Evolutionary conservation across 2,113 vertebrate species (phyloP), one percentile per base, ranked within the genome.

Genomic region (Anser cygnoides): DNA sequence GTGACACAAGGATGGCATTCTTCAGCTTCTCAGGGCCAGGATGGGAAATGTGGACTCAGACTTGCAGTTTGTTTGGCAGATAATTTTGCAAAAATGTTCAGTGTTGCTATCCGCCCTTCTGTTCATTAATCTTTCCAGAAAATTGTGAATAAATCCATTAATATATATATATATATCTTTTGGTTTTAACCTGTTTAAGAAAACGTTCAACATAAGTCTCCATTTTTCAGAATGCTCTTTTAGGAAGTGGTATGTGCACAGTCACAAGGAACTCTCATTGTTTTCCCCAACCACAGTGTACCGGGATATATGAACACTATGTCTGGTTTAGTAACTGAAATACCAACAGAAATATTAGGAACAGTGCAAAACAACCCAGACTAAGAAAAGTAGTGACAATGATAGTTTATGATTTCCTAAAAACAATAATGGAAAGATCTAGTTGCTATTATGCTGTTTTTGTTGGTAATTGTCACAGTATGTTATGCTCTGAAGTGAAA

Each of bases 171-270:
- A 46, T 49, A 49, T 49, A 49, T 49, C 10, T 49, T 49, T 29
- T 33, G 43, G 39, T 84, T 73, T 72, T 55, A 55, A 44, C 43
- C 28, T 91, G 3, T 55, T 87, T 43, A 72, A 54, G 33, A 87
- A 81, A 68, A 17, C 6, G 18, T 61, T 65, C 49, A 41, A 28
- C 5, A 7, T 28, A 50, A 57, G 10, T 12, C 20, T 91, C 26
- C 9, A 0, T 81, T 92, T 87, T 87, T 72, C 62, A 68, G 58
- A 68, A 49, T 57, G 6, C 8, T 13, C 23, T 82, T 75, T 75
- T 26, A 31, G n/a, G 10, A 63, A 44, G 21, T 31, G 41, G 37
- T 33, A 25, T 0, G 0, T 14, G 33, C 1, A 1, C 12, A 66
- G 57, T 63, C 65, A 37, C 20, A 49, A 65, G 66, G 54, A 79